Evolutionary conservation across 53 echinoderm and acorn worm species (phyloP).

Genomic region (Echinarachnius parma): DNA sequence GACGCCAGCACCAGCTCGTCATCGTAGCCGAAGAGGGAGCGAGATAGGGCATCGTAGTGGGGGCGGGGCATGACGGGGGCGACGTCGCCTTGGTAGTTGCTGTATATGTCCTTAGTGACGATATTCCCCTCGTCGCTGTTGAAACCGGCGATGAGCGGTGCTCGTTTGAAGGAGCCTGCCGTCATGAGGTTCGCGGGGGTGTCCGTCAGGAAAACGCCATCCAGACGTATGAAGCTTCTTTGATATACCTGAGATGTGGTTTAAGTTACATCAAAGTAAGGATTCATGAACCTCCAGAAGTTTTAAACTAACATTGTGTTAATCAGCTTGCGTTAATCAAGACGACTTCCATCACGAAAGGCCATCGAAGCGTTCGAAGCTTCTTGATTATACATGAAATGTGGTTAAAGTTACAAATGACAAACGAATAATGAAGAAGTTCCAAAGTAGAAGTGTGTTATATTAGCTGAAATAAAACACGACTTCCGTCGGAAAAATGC

Average conservation of each 20-base stretch:
- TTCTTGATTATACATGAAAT: too few species aligned
- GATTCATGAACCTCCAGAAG: too few species aligned
- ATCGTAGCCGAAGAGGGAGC: conserved; percentile 4
- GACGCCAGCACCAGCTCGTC: conserved; percentile 7
- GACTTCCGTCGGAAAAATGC: too few species aligned
- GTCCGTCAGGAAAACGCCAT: conserved; percentile 67
- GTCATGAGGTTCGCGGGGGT: conserved; percentile 58
- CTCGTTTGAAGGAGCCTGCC: conserved; percentile 58
- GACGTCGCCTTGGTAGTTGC: conserved; percentile 4
- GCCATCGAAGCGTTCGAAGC: too few species aligned
- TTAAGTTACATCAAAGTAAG: too few species aligned
- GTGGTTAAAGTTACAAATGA: too few species aligned
- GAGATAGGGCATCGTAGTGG: conserved; percentile 10
- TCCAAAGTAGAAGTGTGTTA: too few species aligned
- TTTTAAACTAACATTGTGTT: too few species aligned
- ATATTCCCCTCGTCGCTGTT: conserved; percentile 75
- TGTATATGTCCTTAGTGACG: conserved; percentile 32
- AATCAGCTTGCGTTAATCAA: too few species aligned
- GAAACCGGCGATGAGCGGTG: conserved; percentile 64
- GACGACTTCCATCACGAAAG: too few species aligned
- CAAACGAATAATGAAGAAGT: too few species aligned
- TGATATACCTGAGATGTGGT: conserved; percentile 20
- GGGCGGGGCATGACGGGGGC: conserved; percentile 17
- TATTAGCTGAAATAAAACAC: too few species aligned
- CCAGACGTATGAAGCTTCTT: conserved; percentile 36